Conservation (phyloP, 2,113 vertebrate genomes). For the Lophius piscatorius region DNA sequence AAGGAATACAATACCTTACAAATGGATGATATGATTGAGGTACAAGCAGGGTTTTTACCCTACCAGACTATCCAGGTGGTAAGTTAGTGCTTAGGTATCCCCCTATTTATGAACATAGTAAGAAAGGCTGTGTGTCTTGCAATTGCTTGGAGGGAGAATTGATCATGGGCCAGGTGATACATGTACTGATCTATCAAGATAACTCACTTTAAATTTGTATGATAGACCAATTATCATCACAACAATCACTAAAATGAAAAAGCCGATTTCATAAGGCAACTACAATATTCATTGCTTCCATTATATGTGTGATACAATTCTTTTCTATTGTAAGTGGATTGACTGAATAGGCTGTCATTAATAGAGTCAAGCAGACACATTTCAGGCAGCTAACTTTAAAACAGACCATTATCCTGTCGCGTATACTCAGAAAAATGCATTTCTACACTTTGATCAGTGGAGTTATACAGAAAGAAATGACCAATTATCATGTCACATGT, state of each 20-base stretch:
- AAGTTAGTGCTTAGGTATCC: conserved; percentile 43
- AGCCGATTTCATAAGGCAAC: conserved; percentile 50
- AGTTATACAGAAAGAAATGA: conserved; percentile 43
- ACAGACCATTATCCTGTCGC: conserved; percentile 47
- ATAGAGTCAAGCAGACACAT: conserved; percentile 32
- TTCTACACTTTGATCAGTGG: conserved; percentile 44
- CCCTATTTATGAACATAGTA: conserved; percentile 10
- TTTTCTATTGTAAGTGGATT: conserved; percentile 50
- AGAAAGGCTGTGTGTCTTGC: conserved; percentile 10
- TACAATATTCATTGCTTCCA: conserved; percentile 61
- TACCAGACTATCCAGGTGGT: conserved; percentile 43
- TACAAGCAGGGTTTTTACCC: conserved; percentile 37
- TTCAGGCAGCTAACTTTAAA: conserved; percentile 44
- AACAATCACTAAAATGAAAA: conserved; percentile 59
- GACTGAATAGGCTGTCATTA: conserved; percentile 48
- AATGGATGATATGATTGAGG: conserved; percentile 65
- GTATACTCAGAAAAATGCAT: conserved; percentile 17
- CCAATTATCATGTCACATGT: conserved; percentile 55
- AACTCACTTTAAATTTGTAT: conserved; percentile 59
- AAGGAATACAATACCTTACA: conserved; percentile 58
- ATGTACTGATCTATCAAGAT: conserved; percentile 54
- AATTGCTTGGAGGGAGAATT: conserved; percentile 22
- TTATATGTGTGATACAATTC: conserved; percentile 29
- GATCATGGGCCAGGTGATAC: conserved; percentile 22
- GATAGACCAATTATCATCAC: conserved; percentile 50